phyloP scores from a whole-genome alignment of 2,888 invertebrate species.

The Habrosyne pyritoides region DNA sequence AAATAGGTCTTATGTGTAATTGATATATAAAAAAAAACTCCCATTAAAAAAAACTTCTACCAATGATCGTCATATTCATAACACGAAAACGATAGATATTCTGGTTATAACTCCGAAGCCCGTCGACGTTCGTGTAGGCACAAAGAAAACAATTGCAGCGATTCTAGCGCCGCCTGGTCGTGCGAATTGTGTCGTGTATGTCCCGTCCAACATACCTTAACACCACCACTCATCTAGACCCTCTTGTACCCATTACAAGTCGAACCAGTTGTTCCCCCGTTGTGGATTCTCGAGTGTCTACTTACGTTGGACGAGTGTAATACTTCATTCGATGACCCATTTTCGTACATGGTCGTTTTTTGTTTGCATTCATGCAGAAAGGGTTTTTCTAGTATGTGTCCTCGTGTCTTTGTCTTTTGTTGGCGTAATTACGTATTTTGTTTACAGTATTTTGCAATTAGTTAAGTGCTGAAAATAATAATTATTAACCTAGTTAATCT shows the following conservation, averaged over 20 bases:
- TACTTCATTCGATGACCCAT: conserved; percentile 66
- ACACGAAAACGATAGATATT: conserved; percentile 16
- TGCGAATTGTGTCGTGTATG: conserved; percentile 48
- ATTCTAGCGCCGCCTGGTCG: conserved; percentile 39
- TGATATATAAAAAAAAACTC: too few species aligned
- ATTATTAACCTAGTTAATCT: too few species aligned
- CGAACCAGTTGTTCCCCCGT: conserved; percentile 22
- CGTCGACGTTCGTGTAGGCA: conserved; percentile 29
- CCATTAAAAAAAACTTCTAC: too few species aligned
- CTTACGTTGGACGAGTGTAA: conserved; percentile 43
- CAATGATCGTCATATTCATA: not conserved
- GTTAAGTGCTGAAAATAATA: not conserved
- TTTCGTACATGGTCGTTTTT: conserved; percentile 59
- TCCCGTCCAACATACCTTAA: conserved; percentile 30
- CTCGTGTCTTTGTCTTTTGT: conserved; percentile 47
- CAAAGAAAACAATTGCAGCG: conserved; percentile 50
- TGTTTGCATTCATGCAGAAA: conserved; percentile 52
- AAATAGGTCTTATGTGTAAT: not conserved
- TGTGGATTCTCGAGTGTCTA: conserved; percentile 35
- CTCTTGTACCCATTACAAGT: conserved; percentile 17
- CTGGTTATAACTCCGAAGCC: conserved; percentile 28
- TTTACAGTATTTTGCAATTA: conserved; percentile 23
- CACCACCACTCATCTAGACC: conserved; percentile 28
- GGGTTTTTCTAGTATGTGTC: conserved; percentile 46
- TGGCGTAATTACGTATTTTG: conserved; percentile 51